Evolutionary conservation across 2,113 vertebrate genomes (phyloP), one percentile per base, ranked within the genome.

Genomic region (Lepus timidus): DNA sequence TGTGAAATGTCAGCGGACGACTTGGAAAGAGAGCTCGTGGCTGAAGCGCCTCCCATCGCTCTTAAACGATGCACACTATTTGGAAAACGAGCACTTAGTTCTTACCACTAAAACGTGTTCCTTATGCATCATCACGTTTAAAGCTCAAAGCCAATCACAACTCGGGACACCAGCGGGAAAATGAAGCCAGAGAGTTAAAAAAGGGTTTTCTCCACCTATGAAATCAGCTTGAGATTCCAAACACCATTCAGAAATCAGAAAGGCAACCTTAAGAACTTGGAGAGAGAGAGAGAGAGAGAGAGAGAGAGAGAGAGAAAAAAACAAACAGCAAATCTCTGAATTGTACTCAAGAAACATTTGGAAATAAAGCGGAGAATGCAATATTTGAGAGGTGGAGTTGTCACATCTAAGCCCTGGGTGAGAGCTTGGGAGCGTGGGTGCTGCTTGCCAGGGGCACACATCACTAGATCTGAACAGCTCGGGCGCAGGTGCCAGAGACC

Each of bases 31-130:
- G 89, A 8, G 6, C 19, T 44, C 36, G 52, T 90, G 82, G 68
- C 95, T 87, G 33, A 91, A 95, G 91, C n/a, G 44, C 39, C 71
- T 29, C 51, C 52, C 94, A n/a, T 93, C 55, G 88, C 88, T 94
- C 44, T 75, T 29, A 88, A 79, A 62, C 68, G 71, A 87, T 88
- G 79, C 58, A 73, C 27, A 6, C 3, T 73, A 78, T 88, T 86
- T 79, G 71, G 1, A 62, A 70, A 90, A 96, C 16, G 92, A 90
- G 73, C 19, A 84, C 74, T 6, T 7, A 58, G 84, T 73, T 80
- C 67, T 80, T 51, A 52, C 8, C 64, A 36, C 44, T 61, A 51
- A 88, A 44, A 78, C 52, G 22, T 80, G 88, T 61, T 85, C 27
- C 73, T 87, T 58, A 55, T 9, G 39, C 67, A 86, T 27, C 79